Evolutionary conservation across 2,113 vertebrate species (phyloP).

Genomic region (Gallinago media): DNA sequence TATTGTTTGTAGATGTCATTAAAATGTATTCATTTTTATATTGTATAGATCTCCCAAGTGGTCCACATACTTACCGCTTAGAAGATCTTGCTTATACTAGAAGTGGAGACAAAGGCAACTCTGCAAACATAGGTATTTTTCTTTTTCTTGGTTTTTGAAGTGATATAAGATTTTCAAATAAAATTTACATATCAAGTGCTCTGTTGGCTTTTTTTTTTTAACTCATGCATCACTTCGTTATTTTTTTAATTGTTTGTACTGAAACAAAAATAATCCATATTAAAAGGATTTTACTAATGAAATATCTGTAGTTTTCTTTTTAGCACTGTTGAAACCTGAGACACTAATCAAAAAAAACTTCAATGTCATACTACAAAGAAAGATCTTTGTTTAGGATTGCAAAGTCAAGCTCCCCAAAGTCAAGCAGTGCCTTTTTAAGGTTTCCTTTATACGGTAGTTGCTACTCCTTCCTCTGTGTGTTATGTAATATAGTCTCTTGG

Average conservation of each 20-base stretch:
- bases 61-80: constrained; percentile 81
- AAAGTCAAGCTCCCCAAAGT: not conserved
- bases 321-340: not conserved
- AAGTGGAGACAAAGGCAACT: constrained; percentile 89
- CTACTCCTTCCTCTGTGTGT: not conserved
- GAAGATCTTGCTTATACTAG: constrained; percentile 87
- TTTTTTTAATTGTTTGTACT: not conserved
- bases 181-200: not conserved
- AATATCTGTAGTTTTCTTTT: not conserved
- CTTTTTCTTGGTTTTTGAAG: not conserved
- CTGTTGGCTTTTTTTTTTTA: not conserved
- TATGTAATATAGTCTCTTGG: not conserved
- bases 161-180: not conserved
- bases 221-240: not conserved
- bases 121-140: constrained; percentile 84
- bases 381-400: not conserved
- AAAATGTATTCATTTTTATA: not conserved
- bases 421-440: not conserved
- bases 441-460: not conserved
- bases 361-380: not conserved
- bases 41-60: constrained; percentile 82
- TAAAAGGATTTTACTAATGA: not conserved
- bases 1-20: not conserved
- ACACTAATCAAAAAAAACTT: not conserved
- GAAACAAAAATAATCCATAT: accelerated